Evolutionary conservation across 2,113 vertebrate genomes (phyloP), one percentile per base, ranked within the genome.

Genomic region (Tinamus guttatus): DNA sequence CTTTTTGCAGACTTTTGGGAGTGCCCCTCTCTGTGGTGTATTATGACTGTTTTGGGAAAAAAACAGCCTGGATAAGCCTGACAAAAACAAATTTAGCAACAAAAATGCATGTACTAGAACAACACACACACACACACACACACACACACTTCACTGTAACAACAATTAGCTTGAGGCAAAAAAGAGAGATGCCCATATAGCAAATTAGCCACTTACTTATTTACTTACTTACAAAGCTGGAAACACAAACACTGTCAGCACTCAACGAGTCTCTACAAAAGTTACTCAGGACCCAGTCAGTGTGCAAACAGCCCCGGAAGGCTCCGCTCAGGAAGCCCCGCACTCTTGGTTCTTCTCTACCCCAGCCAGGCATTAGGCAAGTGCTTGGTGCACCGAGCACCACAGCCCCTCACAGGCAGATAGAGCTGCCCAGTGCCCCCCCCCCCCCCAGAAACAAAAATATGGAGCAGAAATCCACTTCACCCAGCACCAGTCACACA

Each of bases 351-450:
- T n/a, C 38, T 67, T 67, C 36, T 32, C 56, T 71, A 38, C 43
- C 70, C 54, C 70, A 49, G 4, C 54, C 54, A 56, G 28, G 54
- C 28, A 30, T 17, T 30, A 56, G 14, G 54, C 51, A 54, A 54
- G 25, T 24, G 28, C 16, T 30, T 11, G 20, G 12, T 18, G 43
- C 9, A 12, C 38, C 0, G 1, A 21, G 60, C 34, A 6, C 27
- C 2, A 3, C 63, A 47, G n/a, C 74, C 32, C 13, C n/a, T 36
- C 0, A 0, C n/a, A 20, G 56, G 45, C 56, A 67, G 43, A 27
- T 36, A 43, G 27, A 0, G 40, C 49, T 28, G 27, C 17, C 54
- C 54, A 32, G 54, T 10, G 54, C 28, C 28, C 16, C 30, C 28
- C 28, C 30, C 17, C 54, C 25, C 54, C 32, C 16, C 28, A 58